Conservation (phyloP, 1,140 invertebrate species). For the Phymorhynchus buccinoides region DNA sequence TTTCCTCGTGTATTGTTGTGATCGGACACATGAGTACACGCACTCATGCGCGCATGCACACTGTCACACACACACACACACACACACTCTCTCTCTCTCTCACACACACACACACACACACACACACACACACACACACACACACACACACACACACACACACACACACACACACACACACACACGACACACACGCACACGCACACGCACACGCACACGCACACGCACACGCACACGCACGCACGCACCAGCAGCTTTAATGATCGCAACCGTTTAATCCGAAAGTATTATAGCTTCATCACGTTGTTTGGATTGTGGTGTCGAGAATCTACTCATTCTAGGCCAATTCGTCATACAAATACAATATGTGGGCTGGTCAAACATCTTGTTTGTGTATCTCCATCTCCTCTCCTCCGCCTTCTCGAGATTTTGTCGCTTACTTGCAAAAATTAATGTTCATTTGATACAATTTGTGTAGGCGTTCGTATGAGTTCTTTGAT, state of each 20-base stretch:
- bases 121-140: constrained; percentile 17
- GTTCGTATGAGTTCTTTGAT: too few relatives aligned
- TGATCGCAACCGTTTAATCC: neutral
- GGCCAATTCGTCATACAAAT: too few relatives aligned
- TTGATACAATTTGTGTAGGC: too few relatives aligned
- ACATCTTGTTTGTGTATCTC: too few relatives aligned
- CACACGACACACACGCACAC: neutral
- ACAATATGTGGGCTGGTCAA: too few relatives aligned
- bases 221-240: neutral
- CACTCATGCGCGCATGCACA: too few relatives aligned
- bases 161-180: neutral
- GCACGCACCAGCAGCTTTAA: neutral
- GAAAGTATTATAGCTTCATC: neutral
- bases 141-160: constrained; percentile 11
- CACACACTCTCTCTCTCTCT: neutral
- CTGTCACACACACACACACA: neutral
- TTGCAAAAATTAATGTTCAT: too few relatives aligned
- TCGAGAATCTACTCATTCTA: too few relatives aligned
- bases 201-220: neutral
- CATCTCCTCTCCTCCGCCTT: too few relatives aligned
- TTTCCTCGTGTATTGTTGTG: neutral
- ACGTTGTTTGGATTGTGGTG: too few relatives aligned
- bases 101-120: constrained; percentile 17
- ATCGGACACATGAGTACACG: too few relatives aligned
- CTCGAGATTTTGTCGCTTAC: too few relatives aligned